Base-by-base conservation (phyloP, 2,888 invertebrate species). In the Scaptomyza caliginosa region DNA sequence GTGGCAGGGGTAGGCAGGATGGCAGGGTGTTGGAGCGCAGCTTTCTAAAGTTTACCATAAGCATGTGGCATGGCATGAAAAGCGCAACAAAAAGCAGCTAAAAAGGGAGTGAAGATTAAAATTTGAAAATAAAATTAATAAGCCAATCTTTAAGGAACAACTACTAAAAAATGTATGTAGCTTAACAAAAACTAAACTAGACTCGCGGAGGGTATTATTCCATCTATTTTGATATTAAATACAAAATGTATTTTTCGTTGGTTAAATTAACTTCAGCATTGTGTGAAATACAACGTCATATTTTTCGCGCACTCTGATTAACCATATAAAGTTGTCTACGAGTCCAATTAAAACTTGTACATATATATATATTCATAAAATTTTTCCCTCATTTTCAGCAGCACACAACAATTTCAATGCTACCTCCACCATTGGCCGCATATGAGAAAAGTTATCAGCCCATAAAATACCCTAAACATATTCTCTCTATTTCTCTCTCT, bases 381-480 rank as follows among this genome's bases (percentile, higher is more conserved):
- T 39, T 39, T 59, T n/a, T 7, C 42, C 23, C 38, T 34, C 28
- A 32, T n/a, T 30, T 30, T 13, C 2, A 30, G 6, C 30, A n/a
- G n/a, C 30, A 30, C n/a, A n/a, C 30, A 30, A n/a, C 6, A 16
- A 36, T 38, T 43, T 50, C 32, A 45, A 23, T 40, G 17, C 30
- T 32, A 38, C 32, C 32, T 11, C 28, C n/a, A n/a, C n/a, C n/a
- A n/a, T n/a, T n/a, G 28, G 11, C 11, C n/a, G 16, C 66, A 66
- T 39, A 55, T 71, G 70, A 26, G 59, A 28, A 69, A 74, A 72
- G 65, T 72, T 68, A 56, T 46, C n/a, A 49, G 52, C 49, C 70
- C 64, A 36, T 64, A 74, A 69, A 58, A 67, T 58, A 24, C 30
- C 10, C 26, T 48, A 50, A 45, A 63, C 24, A 51, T 51, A 57